Evolutionary conservation across 1,140 invertebrate species (phyloP).

Genomic region (Diorhabda carinulata): DNA sequence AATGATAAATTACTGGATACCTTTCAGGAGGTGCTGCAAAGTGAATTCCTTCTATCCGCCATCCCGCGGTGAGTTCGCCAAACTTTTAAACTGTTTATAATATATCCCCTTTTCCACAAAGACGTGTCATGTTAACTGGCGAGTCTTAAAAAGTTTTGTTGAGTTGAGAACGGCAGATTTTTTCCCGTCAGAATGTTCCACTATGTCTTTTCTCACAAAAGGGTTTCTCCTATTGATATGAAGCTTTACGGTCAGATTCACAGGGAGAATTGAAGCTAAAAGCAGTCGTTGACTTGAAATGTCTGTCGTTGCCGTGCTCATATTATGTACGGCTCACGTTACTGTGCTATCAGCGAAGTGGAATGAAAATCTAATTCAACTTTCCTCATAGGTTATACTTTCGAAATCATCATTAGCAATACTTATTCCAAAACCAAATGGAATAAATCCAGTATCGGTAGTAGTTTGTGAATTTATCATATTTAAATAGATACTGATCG

Average conservation of each 20-base stretch:
- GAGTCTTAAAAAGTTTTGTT: slow-evolving; percentile 11
- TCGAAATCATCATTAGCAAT: no score
- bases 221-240: not conserved
- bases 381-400: no score
- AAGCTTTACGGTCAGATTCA: not conserved
- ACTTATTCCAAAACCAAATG: no score
- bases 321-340: no score
- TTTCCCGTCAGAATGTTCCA: not conserved
- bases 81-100: slow-evolving; percentile 20
- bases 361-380: no score
- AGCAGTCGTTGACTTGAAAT: no score
- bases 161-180: not conserved
- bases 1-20: slow-evolving; percentile 23
- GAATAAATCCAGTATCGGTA: no score
- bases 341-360: no score
- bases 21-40: slow-evolving; percentile 15
- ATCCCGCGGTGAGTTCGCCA: slow-evolving; percentile 13
- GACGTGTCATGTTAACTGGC: slow-evolving; percentile 17
- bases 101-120: slow-evolving; percentile 15
- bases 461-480: no score
- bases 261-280: not conserved
- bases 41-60: slow-evolving; percentile 10
- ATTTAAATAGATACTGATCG: no score
- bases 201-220: not conserved
- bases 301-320: no score